Percentiles rank a stretch among this genome's conserved stretches.
Conservation (phyloP, 2,888 invertebrate genomes). For the Ophraella communa region DNA sequence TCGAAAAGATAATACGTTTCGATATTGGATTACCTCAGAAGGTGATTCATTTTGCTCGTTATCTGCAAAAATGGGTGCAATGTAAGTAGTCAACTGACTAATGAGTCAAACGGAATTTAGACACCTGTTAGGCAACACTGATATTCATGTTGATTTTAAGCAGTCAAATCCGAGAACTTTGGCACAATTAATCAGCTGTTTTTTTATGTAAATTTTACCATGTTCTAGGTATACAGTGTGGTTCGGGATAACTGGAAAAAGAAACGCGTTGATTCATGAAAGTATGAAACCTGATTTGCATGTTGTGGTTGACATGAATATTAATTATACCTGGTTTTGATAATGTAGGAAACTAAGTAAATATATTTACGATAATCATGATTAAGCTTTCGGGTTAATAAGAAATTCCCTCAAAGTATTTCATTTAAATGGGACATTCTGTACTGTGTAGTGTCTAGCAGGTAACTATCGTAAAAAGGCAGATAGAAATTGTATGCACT, state of each 20-base stretch:
- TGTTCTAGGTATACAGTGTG: not conserved
- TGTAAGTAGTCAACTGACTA: slow-evolving; percentile 4
- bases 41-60: slow-evolving; percentile 10
- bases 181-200: not conserved
- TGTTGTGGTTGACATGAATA: not conserved
- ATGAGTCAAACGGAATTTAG: slow-evolving; percentile 16
- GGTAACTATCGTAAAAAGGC: no score
- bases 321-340: not conserved
- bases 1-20: not conserved
- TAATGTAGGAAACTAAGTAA: no score
- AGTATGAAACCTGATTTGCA: not conserved
- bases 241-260: not conserved
- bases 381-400: no score
- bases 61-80: slow-evolving; percentile 17
- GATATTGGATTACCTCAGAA: slow-evolving; percentile 7
- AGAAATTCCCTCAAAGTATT: no score
- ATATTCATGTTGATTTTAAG: slow-evolving; percentile 17
- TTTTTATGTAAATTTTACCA: slow-evolving; percentile 15
- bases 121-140: slow-evolving; percentile 15
- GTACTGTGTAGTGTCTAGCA: no score
- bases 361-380: no score
- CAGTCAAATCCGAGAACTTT: slow-evolving; percentile 10
- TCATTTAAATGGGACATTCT: no score
- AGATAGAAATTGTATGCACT: no score
- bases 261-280: not conserved